Base-by-base conservation (phyloP, 2,888 invertebrate genomes). In the Scaptomyza caliginosa region DNA sequence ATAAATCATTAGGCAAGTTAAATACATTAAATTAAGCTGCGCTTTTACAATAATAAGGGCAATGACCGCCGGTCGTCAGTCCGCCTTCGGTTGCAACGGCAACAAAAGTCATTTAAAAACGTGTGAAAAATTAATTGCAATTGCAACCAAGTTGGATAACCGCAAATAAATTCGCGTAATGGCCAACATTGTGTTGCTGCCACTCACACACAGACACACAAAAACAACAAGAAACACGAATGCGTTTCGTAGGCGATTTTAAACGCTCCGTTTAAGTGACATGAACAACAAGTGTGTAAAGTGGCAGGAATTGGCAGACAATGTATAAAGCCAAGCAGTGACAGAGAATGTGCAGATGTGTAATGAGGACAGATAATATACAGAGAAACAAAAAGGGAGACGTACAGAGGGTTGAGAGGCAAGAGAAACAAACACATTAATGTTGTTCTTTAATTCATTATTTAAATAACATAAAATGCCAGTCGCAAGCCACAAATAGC, bases 61-160 rank as follows among this genome's bases (percentile, higher is more conserved):
- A 36, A 49, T 10, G 17, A 13, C 17, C 49, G 39, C 8, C 17
- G 24, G 3, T 6, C 34, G 10, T 2, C 54, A 3, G 16, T 24
- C 52, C n/a, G 23, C 13, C 23, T 16, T 17, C 21, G 5, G 13
- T 10, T 28, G 50, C 50, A 63, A 42, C 26, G 23, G 39, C 52
- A 52, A 46, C 43, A 42, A 62, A 69, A 66, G 66, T 67, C 74
- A 68, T 69, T 74, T 77, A 60, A 64, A 74, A 74, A 67, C 69
- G 83, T 72, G 77, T 65, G 77, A 77, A 72, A 74, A 80, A 80
- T 80, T 77, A 80, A 80, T 80, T 80, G 83, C 80, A 69, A 76
- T 65, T 69, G 48, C 63, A 54, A 63, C 63, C 72, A 51, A 83
- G 72, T 72, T 72, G 80, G 70, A 80, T 80, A 68, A 74, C 80